Evolutionary conservation across 2,888 invertebrate genomes (phyloP).

Genomic region (Tuberolachnus salignus): DNA sequence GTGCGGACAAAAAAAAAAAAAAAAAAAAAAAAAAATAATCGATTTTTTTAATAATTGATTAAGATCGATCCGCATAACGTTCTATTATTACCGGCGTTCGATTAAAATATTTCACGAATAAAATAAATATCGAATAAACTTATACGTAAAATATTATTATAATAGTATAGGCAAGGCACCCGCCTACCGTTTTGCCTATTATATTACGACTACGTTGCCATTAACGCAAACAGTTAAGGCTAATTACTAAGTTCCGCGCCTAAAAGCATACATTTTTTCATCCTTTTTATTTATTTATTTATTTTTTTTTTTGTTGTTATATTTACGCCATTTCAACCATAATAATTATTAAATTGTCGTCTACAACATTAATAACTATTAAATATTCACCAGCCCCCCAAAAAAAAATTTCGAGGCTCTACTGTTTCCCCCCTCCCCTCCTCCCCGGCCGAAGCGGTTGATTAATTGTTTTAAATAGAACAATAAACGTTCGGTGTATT

Average conservation of each 20-base stretch:
- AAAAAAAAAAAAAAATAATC: no score
- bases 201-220: conserved; percentile 17
- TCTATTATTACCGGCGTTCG: no score
- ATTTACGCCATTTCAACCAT: conserved; percentile 15
- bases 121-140: no score
- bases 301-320: background rate
- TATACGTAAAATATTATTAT: no score
- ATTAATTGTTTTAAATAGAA: conserved; percentile 27
- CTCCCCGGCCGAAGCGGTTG: conserved; percentile 6
- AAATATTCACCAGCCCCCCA: conserved; percentile 6
- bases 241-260: conserved; percentile 37
- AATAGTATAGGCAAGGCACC: background rate
- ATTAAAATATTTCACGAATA: no score
- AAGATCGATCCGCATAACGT: no score
- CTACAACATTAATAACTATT: conserved; percentile 51
- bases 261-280: conserved; percentile 15
- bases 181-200: no score
- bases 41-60: no score
- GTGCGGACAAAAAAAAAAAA: no score
- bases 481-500: no score
- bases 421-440: conserved; percentile 9
- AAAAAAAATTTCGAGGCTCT: conserved; percentile 17
- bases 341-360: conserved; percentile 49
- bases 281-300: no score
- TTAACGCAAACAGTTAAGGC: conserved; percentile 29